A percentile compares a stretch with the other conserved stretches of the same genome.
Conservation (phyloP, 2,113 vertebrate genomes). For the Apistogramma diplotaenia region DNA sequence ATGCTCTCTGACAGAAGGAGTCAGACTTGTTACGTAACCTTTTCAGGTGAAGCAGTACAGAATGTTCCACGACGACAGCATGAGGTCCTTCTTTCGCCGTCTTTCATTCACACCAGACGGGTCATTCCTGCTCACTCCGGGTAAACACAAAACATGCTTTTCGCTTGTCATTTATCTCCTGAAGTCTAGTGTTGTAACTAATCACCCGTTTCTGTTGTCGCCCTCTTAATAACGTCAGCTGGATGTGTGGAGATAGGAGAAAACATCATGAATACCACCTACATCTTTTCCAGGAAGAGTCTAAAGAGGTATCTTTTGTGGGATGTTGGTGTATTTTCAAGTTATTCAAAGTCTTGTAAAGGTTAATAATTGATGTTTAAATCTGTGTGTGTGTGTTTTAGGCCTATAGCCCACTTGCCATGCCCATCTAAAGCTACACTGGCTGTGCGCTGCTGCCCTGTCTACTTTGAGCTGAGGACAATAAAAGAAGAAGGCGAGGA, state of each 20-base stretch:
- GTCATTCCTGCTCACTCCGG: constrained; percentile 89
- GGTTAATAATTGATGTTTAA: background rate
- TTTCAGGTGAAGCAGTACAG: constrained; percentile 85
- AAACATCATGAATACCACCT: constrained; percentile 93
- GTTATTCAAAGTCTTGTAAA: background rate
- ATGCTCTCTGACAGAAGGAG: no score
- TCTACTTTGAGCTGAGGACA: constrained; percentile 88
- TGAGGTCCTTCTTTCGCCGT: constrained; percentile 96
- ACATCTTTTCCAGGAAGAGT: constrained; percentile 91
- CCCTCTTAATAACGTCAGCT: constrained; percentile 74
- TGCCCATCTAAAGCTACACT: constrained; percentile 92
- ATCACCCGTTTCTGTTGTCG: background rate
- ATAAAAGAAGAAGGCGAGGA: constrained; percentile 76
- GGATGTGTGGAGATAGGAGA: constrained; percentile 95
- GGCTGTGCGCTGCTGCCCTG: constrained; percentile 94
- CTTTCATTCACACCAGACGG: constrained; percentile 95
- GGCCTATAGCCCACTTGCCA: constrained; percentile 92
- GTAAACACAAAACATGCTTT: constrained; percentile 55
- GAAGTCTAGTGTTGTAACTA: background rate
- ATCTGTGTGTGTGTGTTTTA: constrained; percentile 51
- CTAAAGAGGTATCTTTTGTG: constrained; percentile 84
- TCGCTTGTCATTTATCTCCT: background rate
- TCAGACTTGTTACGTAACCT: background rate
- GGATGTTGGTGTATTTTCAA: background rate
- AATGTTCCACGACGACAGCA: constrained; percentile 97